Evolutionary conservation across 2,113 vertebrate species (phyloP).

Genomic region (Rattus rattus): DNA sequence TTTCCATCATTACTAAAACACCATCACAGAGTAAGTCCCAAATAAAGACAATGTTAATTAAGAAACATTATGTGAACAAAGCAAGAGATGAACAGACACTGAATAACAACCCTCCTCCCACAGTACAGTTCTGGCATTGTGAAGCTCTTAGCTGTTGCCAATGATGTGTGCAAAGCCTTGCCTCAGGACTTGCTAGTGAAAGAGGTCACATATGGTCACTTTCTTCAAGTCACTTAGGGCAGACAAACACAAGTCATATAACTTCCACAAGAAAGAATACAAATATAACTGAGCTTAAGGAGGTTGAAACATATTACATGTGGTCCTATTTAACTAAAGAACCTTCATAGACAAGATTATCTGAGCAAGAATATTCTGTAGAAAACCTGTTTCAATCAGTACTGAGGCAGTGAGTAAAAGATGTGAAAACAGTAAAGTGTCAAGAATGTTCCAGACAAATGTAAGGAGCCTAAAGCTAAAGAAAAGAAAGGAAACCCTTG

Average conservation of each 20-base stretch:
- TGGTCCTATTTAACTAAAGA: neutral
- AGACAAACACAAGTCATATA: neutral
- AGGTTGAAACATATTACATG: neutral
- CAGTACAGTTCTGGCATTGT: neutral
- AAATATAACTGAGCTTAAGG: neutral
- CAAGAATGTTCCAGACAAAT: neutral
- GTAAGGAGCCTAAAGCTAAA: neutral
- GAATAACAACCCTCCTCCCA: neutral
- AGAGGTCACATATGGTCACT: neutral
- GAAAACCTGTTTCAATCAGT: neutral
- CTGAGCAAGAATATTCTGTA: neutral
- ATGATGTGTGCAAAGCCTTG: neutral
- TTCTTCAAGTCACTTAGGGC: neutral
- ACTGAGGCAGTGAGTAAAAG: neutral
- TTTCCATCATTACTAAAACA: neutral
- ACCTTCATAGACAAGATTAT: neutral
- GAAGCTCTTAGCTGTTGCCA: neutral
- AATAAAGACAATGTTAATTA: neutral
- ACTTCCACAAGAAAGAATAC: neutral
- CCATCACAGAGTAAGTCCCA: neutral
- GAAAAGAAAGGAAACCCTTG: neutral
- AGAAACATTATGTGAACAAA: neutral
- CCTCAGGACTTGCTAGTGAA: neutral
- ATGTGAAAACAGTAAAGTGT: neutral
- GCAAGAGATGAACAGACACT: neutral